Evolutionary conservation across 2,113 vertebrate genomes (phyloP).

Genomic region (Patagioenas fasciata): DNA sequence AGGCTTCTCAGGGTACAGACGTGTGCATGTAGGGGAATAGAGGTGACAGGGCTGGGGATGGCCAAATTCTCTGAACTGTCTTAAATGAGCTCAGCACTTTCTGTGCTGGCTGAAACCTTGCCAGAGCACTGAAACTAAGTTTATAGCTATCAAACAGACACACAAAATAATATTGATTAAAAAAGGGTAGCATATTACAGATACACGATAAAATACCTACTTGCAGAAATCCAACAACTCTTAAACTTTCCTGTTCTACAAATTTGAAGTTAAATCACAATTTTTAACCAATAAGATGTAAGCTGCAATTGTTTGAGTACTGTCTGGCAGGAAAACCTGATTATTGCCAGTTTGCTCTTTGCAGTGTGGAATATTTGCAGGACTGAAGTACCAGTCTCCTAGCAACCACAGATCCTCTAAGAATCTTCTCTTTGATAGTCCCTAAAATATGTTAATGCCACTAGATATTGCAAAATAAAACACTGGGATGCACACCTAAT

Average conservation of each 20-base stretch:
- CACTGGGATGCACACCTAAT: background rate
- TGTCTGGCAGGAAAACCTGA: conserved; percentile 41
- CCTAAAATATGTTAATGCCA: conserved; percentile 70
- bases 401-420: conserved; percentile 71
- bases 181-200: background rate
- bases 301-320: conserved; percentile 43
- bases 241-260: background rate
- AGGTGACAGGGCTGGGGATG: background rate
- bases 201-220: background rate
- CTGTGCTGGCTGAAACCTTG: background rate
- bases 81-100: background rate
- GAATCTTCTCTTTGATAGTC: conserved; percentile 63
- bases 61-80: background rate
- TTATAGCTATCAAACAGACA: background rate
- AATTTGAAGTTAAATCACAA: background rate
- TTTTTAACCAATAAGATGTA: background rate
- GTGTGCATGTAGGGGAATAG: accelerated
- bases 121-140: background rate
- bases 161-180: background rate
- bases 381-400: conserved; percentile 67
- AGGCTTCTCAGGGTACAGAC: background rate
- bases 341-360: conserved; percentile 56
- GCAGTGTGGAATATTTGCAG: conserved; percentile 57
- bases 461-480: conserved; percentile 52
- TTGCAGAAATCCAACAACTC: background rate